A percentile compares a stretch with the other conserved stretches of the same genome.
phyloP scores from a whole-genome alignment of 2,797 vertebrate species.

The Cossypha polioptera region DNA sequence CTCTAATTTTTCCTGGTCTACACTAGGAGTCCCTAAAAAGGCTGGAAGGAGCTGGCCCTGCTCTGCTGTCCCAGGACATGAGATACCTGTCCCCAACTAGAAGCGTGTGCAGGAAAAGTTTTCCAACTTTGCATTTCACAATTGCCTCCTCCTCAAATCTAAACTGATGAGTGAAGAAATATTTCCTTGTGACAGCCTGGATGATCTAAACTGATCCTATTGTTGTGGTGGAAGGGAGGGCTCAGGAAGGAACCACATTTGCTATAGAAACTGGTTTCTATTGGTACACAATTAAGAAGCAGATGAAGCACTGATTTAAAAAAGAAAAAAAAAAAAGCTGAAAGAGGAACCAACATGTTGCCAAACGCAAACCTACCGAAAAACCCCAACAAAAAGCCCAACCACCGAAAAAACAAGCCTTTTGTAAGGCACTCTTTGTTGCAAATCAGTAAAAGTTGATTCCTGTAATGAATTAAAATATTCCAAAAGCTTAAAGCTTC shows the following conservation, averaged over 20 bases:
- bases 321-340: slow-evolving; percentile 22
- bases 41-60: background rate
- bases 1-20: background rate
- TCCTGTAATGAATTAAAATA: slow-evolving; percentile 74
- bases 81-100: background rate
- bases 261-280: slow-evolving; percentile 47
- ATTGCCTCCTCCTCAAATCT: background rate
- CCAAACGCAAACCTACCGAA: slow-evolving; percentile 5
- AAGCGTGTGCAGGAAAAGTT: background rate
- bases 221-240: background rate
- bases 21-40: background rate
- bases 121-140: background rate
- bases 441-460: slow-evolving; percentile 63
- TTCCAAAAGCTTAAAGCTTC: slow-evolving; percentile 73
- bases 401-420: slow-evolving; percentile 36
- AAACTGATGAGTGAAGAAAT: slow-evolving; percentile 22
- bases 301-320: slow-evolving; percentile 28
- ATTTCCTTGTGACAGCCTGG: background rate
- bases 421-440: slow-evolving; percentile 17
- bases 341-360: slow-evolving; percentile 61
- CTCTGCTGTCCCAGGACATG: background rate
- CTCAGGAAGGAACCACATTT: background rate
- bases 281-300: slow-evolving; percentile 56
- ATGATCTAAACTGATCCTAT: background rate
- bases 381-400: slow-evolving; percentile 48